phyloP scores from a whole-genome alignment of 2,797 vertebrate species.

The Gadopsis marmoratus region DNA sequence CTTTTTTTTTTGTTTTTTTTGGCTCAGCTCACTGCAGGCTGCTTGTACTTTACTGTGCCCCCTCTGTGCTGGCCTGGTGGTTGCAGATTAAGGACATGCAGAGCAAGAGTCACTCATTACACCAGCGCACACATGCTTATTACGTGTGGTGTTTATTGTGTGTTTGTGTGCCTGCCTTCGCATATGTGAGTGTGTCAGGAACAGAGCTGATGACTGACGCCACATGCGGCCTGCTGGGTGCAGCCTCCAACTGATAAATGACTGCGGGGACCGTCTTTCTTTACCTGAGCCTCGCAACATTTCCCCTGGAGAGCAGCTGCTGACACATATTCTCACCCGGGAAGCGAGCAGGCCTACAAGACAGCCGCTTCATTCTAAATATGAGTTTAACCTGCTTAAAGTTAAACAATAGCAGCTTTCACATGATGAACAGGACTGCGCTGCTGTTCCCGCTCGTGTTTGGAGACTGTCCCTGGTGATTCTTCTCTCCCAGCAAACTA shows the following conservation, averaged over 20 bases:
- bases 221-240: conserved; percentile 69
- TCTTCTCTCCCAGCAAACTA: conserved; percentile 80
- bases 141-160: conserved; percentile 55
- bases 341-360: conserved; percentile 58
- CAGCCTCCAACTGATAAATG: conserved; percentile 70
- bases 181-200: conserved; percentile 59
- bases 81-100: conserved; percentile 74
- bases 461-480: conserved; percentile 78
- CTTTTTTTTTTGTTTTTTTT: conserved; percentile 80
- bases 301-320: conserved; percentile 65
- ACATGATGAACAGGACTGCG: conserved; percentile 75
- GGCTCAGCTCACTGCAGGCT: conserved; percentile 77
- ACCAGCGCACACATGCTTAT: conserved; percentile 48
- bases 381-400: conserved; percentile 81
- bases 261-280: conserved; percentile 68
- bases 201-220: conserved; percentile 67
- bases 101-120: conserved; percentile 70
- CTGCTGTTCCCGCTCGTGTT: conserved; percentile 75
- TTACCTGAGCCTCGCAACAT: conserved; percentile 49
- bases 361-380: conserved; percentile 73
- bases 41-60: conserved; percentile 80
- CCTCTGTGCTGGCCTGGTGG: conserved; percentile 74
- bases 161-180: conserved; percentile 43
- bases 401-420: conserved; percentile 79
- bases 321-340: conserved; percentile 73